phyloP scores from a whole-genome alignment of 2,888 invertebrate genomes.

The Resseliella maxima region DNA sequence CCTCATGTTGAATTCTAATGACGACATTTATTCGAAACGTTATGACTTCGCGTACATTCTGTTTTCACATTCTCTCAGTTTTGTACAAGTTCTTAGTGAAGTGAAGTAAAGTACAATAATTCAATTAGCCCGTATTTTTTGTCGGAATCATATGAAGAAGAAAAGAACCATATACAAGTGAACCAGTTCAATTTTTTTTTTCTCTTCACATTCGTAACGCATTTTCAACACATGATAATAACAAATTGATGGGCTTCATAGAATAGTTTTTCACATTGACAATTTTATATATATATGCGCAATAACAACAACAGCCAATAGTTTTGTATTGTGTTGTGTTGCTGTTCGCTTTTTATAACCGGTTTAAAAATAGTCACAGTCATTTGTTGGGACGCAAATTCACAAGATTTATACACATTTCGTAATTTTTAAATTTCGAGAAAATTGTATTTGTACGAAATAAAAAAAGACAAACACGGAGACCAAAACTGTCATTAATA shows the following conservation, averaged over 20 bases:
- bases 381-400: neutral
- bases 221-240: neutral
- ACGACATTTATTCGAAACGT: constrained; percentile 10
- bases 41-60: neutral
- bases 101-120: too few relatives aligned
- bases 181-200: neutral
- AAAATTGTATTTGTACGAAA: neutral
- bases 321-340: neutral
- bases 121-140: neutral
- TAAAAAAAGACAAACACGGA: neutral
- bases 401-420: neutral
- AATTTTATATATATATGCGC: too few relatives aligned
- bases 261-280: neutral
- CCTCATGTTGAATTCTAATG: constrained; percentile 25
- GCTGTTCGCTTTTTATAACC: neutral
- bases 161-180: neutral
- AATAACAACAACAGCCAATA: neutral
- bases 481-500: too few relatives aligned
- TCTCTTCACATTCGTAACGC: neutral
- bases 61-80: neutral
- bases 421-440: neutral
- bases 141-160: neutral
- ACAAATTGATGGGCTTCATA: neutral
- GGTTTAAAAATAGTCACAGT: constrained; percentile 39
- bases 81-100: too few relatives aligned